Percentiles rank a stretch among this genome's conserved stretches.
Evolutionary conservation across 2,888 invertebrate species (phyloP).

Genomic region (Andrena fulva): DNA sequence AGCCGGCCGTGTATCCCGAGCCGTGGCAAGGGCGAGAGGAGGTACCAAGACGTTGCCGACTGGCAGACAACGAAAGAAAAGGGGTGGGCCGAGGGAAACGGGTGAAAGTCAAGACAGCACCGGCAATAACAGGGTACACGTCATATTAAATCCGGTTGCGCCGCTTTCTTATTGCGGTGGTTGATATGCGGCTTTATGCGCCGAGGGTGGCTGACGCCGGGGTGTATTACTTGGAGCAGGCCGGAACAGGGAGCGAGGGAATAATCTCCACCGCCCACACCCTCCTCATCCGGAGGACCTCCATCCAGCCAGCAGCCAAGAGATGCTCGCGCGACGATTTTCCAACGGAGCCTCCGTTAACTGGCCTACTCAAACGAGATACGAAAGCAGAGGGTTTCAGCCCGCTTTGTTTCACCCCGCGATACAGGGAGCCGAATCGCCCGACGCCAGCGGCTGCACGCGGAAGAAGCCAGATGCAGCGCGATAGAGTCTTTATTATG

Average conservation of each 20-base stretch:
- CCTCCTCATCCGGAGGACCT: not conserved
- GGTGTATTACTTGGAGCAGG: conserved; percentile 71
- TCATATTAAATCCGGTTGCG: conserved; percentile 77
- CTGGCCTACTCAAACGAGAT: conserved; percentile 26
- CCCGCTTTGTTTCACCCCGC: not conserved
- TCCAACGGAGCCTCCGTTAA: conserved; percentile 48
- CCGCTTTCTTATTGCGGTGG: conserved; percentile 73
- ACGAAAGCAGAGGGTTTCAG: conserved; percentile 13
- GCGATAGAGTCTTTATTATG: conserved; percentile 35
- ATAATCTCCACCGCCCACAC: conserved; percentile 56
- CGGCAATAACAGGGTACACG: conserved; percentile 76
- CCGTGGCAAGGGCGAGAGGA: not conserved
- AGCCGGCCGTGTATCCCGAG: not conserved
- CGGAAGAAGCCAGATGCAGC: conserved; percentile 17
- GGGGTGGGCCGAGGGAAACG: conserved; percentile 8
- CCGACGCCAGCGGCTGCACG: too few species aligned
- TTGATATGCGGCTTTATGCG: conserved; percentile 74
- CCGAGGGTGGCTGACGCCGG: conserved; percentile 64
- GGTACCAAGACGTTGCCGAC: not conserved
- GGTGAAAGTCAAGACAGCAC: conserved; percentile 59
- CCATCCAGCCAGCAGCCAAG: not conserved
- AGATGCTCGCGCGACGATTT: conserved; percentile 46
- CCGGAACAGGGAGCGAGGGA: conserved; percentile 40
- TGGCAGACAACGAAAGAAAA: not conserved
- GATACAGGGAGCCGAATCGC: not conserved